Percentiles rank a stretch among this genome's conserved stretches.
These are phyloP conservation scores for Sitta carolinensis DNA, from an alignment of 2,797 vertebrate species.

Conservation along the genomic window DNA sequence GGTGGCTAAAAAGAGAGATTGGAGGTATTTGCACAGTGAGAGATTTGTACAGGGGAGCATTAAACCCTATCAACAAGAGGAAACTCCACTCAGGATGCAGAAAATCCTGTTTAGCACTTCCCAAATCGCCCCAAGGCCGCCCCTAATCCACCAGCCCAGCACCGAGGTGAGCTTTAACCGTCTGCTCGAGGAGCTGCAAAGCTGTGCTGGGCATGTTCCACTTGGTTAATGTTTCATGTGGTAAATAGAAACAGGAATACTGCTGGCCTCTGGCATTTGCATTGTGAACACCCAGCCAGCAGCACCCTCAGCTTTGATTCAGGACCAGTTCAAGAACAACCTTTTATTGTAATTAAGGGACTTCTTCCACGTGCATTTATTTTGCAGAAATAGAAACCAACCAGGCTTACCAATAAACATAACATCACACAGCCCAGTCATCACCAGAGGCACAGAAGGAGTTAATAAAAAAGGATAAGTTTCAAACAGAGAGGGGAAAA, in stretches of 20 bases:
- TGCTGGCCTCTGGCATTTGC: not conserved
- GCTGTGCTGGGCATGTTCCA: not conserved
- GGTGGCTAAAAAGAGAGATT: slow-evolving; percentile 66
- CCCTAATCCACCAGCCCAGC: not conserved
- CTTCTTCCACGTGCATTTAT: not conserved
- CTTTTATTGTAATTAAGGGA: not conserved
- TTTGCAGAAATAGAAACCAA: not conserved
- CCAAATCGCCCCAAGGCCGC: slow-evolving; percentile 20
- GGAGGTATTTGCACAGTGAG: slow-evolving; percentile 59
- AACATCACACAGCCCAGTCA: not conserved
- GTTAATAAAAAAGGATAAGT: not conserved
- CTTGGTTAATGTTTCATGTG: not conserved
- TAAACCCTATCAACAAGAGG: slow-evolving; percentile 69
- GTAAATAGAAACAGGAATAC: not conserved
- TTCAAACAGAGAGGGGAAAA: accelerated
- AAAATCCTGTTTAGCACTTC: slow-evolving; percentile 73
- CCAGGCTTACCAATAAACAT: not conserved
- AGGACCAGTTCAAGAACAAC: not conserved
- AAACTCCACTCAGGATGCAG: slow-evolving; percentile 71
- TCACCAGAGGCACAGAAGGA: not conserved
- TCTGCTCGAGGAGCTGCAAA: not conserved
- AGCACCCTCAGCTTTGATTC: not conserved
- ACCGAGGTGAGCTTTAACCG: not conserved
- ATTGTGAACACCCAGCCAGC: not conserved
- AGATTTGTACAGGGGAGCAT: slow-evolving; percentile 59